These are phyloP conservation scores for Alosa alosa DNA, from an alignment of 2,113 vertebrate species.

Conservation along the genomic window DNA sequence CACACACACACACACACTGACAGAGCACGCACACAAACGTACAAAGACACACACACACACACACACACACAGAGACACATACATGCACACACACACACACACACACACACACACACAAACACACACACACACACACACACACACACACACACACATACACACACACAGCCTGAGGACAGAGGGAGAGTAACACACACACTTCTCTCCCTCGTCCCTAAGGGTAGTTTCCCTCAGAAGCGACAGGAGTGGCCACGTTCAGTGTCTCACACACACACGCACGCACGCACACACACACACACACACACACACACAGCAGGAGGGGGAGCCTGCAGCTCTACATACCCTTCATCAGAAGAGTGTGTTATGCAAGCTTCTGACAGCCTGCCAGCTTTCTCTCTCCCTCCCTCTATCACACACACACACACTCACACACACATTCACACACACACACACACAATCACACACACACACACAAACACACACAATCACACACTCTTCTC, in stretches of 20 bases:
- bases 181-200: background rate
- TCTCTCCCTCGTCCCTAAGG: background rate
- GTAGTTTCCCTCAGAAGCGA: background rate
- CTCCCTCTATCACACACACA: background rate
- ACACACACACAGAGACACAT: too few species aligned
- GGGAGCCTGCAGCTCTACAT: background rate
- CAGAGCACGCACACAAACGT: too few species aligned
- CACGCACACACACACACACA: background rate
- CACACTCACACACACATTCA: too few species aligned
- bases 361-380: background rate
- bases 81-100: too few species aligned
- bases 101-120: too few species aligned
- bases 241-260: background rate
- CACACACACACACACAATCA: too few species aligned
- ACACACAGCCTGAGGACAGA: background rate
- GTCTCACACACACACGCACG: slow-evolving; percentile 1
- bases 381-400: background rate
- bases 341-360: background rate
- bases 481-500: background rate
- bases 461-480: too few species aligned
- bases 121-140: background rate
- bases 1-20: too few species aligned
- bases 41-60: too few species aligned
- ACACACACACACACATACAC: slow-evolving; percentile 1
- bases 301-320: background rate